Base-by-base conservation (phyloP, 1,140 invertebrate genomes). In the Aphis craccivora region DNA sequence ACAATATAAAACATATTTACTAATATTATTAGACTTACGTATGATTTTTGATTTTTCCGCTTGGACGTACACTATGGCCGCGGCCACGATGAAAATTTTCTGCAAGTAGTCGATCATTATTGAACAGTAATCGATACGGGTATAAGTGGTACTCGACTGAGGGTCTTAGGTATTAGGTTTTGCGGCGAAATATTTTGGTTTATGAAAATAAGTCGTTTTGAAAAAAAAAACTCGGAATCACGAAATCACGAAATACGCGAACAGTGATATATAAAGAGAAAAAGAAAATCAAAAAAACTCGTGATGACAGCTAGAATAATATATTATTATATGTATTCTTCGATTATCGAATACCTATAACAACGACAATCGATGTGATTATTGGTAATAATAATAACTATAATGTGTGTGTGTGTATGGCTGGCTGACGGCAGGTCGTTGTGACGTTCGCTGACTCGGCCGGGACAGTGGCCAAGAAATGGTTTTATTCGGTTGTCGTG, bases 11-110 rank as follows among this genome's bases (percentile, higher is more conserved):
- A 83, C 81, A 40, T 23, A 25, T 84, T 23, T 84, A 40, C 37
- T 48, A 87, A n/a, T 48, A 4, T 43, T 43, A 30, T 45, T 40
- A 87, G 25, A 93, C 91, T 93, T 55, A 93, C 91, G 91, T 86
- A 93, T 93, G 91, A 86, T 51, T 86, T 86, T 93, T 22, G 76
- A 43, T 40, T 93, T 84, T n/a, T 35, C 67, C 45, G 91, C 67
- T 7, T 84, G 91, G 35, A 55, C 91, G 81, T 53, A 93, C 45
- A 48, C 25, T 14, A 93, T 37, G 91, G 91, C 45, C 35, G 86
- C 35, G 48, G 81, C 48, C 48, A 93, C 30, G 22, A 84, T 2
- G 25, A 86, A 11, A 43, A 84, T 51, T 45, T 30, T 90, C 40
- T 45, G 89, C 89, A 60, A n/a, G 37, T 60, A 60, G 37, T 55